These are phyloP conservation scores for Semaprochilodus insignis DNA, from an alignment of 2,797 vertebrate species.

Conservation along the genomic window DNA sequence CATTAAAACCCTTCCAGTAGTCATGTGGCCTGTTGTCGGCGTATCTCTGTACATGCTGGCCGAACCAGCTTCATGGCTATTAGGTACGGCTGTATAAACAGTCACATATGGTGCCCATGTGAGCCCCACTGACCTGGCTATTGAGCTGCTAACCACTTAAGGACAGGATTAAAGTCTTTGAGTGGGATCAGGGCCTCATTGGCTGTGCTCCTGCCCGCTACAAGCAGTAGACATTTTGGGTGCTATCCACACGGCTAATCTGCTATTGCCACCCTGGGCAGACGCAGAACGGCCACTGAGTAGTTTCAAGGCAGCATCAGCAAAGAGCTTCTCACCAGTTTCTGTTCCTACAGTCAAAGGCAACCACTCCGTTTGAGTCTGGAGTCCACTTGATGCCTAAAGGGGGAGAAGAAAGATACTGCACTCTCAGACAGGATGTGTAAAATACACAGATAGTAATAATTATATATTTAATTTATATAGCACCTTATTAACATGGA, in stretches of 20 bases:
- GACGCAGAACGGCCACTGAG: neutral
- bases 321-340: conserved; percentile 87
- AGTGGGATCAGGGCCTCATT: conserved; percentile 67
- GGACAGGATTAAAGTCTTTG: conserved; percentile 76
- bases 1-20: neutral
- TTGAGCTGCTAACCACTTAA: conserved; percentile 70
- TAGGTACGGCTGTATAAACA: conserved; percentile 65
- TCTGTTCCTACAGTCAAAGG: conserved; percentile 95
- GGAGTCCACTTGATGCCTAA: conserved; percentile 96
- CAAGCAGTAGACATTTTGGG: conserved; percentile 40
- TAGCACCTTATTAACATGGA: too few relatives aligned
- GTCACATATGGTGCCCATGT: conserved; percentile 70
- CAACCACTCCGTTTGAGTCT: conserved; percentile 92
- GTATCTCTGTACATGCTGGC: neutral
- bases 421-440: neutral
- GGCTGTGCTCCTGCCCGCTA: conserved; percentile 35
- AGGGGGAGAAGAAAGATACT: conserved; percentile 35
- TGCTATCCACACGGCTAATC: conserved; percentile 50
- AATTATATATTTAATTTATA: too few relatives aligned
- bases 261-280: conserved; percentile 23
- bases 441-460: too few relatives aligned
- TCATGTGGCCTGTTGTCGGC: neutral
- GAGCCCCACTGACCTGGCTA: conserved; percentile 58
- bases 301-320: neutral
- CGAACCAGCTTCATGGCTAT: conserved; percentile 52